Conservation (phyloP, 2,797 vertebrate genomes). For the Diplodus puntazzo region DNA sequence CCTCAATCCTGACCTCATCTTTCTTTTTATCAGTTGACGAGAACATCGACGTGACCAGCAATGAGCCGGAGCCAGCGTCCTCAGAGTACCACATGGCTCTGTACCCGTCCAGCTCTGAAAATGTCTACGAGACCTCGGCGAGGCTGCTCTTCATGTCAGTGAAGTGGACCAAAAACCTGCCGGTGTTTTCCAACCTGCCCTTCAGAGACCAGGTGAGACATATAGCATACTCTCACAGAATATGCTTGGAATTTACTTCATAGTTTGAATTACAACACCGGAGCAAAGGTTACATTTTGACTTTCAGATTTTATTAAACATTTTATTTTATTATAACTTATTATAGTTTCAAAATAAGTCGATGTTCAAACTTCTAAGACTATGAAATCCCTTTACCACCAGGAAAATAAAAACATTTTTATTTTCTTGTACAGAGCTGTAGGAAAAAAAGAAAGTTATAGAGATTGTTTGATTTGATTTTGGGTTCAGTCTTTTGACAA, state of each 20-base stretch:
- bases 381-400: no score
- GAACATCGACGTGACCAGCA: slow-evolving; percentile 94
- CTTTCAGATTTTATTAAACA: neutral
- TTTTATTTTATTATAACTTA: no score
- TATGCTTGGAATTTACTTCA: neutral
- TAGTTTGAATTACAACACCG: neutral
- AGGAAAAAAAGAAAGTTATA: neutral
- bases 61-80: slow-evolving; percentile 88
- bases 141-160: slow-evolving; percentile 98
- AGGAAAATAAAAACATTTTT: no score
- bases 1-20: neutral
- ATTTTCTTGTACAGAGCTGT: neutral
- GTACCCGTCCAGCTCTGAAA: slow-evolving; percentile 89
- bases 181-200: slow-evolving; percentile 95
- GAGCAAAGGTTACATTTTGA: neutral
- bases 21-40: slow-evolving; percentile 87
- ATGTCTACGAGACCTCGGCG: slow-evolving; percentile 93
- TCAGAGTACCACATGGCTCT: slow-evolving; percentile 88
- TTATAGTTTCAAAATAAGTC: no score
- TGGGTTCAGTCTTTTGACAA: neutral
- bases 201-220: slow-evolving; percentile 95
- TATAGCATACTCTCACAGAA: no score
- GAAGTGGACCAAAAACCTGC: slow-evolving; percentile 98
- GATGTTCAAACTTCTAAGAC: no score
- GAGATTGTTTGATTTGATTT: neutral